Evolutionary conservation across 2,888 invertebrate species (phyloP).

Genomic region (Agriopis marginaria): DNA sequence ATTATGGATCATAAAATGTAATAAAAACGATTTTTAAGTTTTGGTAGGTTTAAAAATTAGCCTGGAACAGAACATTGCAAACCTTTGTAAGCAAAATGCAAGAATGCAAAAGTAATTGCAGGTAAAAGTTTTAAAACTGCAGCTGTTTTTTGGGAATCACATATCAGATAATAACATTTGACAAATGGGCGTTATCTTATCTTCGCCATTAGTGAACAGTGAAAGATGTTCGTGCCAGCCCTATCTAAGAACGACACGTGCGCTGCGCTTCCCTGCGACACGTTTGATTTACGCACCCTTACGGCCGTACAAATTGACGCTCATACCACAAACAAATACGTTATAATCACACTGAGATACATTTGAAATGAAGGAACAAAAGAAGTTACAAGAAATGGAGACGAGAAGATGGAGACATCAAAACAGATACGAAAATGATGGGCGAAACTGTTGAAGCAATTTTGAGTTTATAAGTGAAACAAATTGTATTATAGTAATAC

Average conservation of each 20-base stretch:
- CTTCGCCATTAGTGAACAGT: slow-evolving; percentile 22
- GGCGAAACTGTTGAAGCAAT: no score
- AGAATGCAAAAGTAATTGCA: no score
- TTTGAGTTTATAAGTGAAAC: no score
- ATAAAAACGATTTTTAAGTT: no score
- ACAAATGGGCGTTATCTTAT: slow-evolving; percentile 36
- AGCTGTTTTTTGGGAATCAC: not conserved
- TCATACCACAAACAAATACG: slow-evolving; percentile 64
- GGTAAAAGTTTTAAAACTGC: not conserved
- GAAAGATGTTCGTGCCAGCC: slow-evolving; percentile 37
- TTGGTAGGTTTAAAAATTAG: not conserved
- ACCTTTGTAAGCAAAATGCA: no score
- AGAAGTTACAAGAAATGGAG: not conserved
- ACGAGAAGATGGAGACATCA: slow-evolving; percentile 27
- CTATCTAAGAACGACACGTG: slow-evolving; percentile 65
- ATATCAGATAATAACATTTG: not conserved
- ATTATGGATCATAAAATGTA: no score
- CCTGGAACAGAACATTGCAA: no score
- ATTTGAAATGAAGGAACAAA: slow-evolving; percentile 18
- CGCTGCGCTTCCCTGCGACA: slow-evolving; percentile 58
- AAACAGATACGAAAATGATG: not conserved
- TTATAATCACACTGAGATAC: slow-evolving; percentile 51
- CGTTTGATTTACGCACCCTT: slow-evolving; percentile 77
- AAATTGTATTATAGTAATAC: no score
- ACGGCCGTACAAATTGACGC: slow-evolving; percentile 66